These are phyloP conservation scores for Prochilodus magdalenae DNA, from an alignment of 2,113 vertebrate genomes.

Conservation along the genomic window DNA sequence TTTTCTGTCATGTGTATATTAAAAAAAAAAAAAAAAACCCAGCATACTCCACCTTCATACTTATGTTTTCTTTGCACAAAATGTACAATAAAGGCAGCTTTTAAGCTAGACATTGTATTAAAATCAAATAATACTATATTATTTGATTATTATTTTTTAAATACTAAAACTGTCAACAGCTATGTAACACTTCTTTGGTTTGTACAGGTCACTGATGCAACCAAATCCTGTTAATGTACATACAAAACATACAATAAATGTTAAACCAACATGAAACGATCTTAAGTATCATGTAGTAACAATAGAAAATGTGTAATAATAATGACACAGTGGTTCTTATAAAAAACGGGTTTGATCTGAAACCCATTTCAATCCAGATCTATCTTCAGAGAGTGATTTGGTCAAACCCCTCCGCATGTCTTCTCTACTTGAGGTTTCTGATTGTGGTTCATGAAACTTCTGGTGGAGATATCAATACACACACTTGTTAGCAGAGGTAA, in stretches of 20 bases:
- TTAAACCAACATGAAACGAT: background rate
- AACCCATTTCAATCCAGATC: background rate
- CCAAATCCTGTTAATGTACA: too few species aligned
- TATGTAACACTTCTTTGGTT: too few species aligned
- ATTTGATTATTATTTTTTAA: too few species aligned
- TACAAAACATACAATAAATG: background rate
- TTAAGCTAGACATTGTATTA: too few species aligned
- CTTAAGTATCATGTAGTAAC: too few species aligned
- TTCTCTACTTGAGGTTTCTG: background rate
- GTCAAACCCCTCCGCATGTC: background rate
- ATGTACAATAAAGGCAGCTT: background rate
- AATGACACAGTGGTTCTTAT: background rate
- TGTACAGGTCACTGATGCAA: too few species aligned
- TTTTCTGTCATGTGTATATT: too few species aligned
- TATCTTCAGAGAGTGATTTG: background rate
- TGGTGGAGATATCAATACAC: background rate
- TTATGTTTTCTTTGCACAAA: background rate
- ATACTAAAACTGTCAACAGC: too few species aligned
- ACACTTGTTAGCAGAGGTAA: constrained; percentile 16
- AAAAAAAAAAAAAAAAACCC: background rate
- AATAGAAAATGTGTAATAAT: too few species aligned
- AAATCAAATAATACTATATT: too few species aligned
- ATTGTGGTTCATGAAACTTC: background rate
- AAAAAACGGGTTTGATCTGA: background rate
- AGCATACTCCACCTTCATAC: background rate